phyloP scores from a whole-genome alignment of 2,888 invertebrate species.

The Ophion ellenae region DNA sequence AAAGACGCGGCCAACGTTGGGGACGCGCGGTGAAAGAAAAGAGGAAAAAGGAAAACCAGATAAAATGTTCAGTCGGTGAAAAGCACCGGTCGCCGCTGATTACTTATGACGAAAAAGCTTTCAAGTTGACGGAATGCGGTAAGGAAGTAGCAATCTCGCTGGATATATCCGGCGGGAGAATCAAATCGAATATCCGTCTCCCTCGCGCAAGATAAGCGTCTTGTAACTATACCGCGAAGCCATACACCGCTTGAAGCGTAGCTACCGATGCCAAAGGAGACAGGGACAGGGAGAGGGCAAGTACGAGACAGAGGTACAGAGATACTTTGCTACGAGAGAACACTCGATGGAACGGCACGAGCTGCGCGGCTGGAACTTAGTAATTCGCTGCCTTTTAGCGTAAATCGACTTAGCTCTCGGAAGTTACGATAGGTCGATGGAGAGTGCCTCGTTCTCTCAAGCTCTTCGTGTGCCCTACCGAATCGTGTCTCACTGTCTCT shows the following conservation, averaged over 20 bases:
- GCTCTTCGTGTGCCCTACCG: constrained; percentile 46
- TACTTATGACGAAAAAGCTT: constrained; percentile 63
- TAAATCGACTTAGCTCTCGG: constrained; percentile 67
- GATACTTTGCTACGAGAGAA: constrained; percentile 42
- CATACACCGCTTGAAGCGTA: constrained; percentile 27
- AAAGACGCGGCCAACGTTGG: neutral
- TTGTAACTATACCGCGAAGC: constrained; percentile 38
- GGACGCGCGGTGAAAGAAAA: neutral
- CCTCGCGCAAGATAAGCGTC: constrained; percentile 45
- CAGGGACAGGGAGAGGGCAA: constrained; percentile 16
- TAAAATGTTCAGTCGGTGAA: constrained; percentile 43
- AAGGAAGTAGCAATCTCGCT: constrained; percentile 53
- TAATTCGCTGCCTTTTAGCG: constrained; percentile 67
- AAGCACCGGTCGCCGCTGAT: constrained; percentile 25
- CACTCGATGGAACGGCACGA: constrained; percentile 48
- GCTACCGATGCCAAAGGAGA: constrained; percentile 23
- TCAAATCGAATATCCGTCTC: constrained; percentile 59
- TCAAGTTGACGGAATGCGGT: constrained; percentile 51
- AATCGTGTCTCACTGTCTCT: constrained; percentile 28
- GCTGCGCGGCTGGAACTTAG: constrained; percentile 62
- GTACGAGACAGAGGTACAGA: constrained; percentile 22
- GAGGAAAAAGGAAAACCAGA: neutral
- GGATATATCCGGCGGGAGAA: constrained; percentile 55
- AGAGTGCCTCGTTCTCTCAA: constrained; percentile 60
- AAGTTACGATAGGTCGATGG: constrained; percentile 67